Conservation (phyloP, 2,797 vertebrate species). For the Lates japonicus region DNA sequence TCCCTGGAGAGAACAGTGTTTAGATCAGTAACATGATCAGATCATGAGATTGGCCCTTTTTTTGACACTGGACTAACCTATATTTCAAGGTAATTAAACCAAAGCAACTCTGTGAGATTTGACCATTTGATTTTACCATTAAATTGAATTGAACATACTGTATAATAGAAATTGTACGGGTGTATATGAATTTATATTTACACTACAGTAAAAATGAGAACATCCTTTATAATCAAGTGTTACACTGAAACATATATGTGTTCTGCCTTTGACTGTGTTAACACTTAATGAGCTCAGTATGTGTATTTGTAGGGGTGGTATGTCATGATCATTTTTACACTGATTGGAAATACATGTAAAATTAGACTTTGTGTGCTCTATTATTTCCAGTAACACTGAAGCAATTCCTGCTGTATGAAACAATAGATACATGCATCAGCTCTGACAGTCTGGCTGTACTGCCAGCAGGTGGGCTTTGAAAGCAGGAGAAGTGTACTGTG, state of each 20-base stretch:
- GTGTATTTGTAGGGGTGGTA: background rate
- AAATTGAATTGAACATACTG: background rate
- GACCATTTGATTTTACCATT: background rate
- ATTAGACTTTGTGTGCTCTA: background rate
- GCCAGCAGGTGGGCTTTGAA: slow-evolving; percentile 13
- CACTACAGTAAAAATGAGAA: background rate
- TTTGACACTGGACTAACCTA: slow-evolving; percentile 20
- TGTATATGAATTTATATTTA: background rate
- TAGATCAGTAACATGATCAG: slow-evolving; percentile 11
- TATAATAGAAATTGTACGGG: background rate
- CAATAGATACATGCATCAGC: slow-evolving; percentile 42
- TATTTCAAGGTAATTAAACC: slow-evolving; percentile 23
- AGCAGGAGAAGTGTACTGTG: background rate
- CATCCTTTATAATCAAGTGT: background rate
- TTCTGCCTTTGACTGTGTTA: background rate
- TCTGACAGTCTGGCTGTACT: background rate
- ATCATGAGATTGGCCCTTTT: slow-evolving; percentile 19
- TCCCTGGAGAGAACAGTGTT: background rate
- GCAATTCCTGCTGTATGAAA: slow-evolving; percentile 33
- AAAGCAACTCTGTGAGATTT: background rate
- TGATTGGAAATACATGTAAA: slow-evolving; percentile 13
- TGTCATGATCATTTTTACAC: background rate
- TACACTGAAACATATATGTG: background rate
- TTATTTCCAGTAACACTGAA: slow-evolving; percentile 40
- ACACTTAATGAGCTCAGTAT: background rate